These are phyloP conservation scores for Osmoderma eremita DNA, from an alignment of 2,888 invertebrate genomes.

Conservation along the genomic window DNA sequence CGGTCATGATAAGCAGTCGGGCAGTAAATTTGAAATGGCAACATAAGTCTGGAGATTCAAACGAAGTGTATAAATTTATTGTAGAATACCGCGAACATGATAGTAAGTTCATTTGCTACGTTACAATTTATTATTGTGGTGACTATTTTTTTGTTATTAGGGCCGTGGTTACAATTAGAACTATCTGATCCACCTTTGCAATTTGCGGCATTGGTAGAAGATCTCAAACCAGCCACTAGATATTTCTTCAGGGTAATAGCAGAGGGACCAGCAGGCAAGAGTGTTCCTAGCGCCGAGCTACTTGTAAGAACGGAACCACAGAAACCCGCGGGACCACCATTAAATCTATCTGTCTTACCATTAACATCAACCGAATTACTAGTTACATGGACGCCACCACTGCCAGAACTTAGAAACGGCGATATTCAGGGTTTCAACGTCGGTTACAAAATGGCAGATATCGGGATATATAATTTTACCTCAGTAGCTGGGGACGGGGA, in stretches of 20 bases:
- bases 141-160: slow-evolving; percentile 51
- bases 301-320: slow-evolving; percentile 75
- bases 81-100: slow-evolving; percentile 74
- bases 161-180: slow-evolving; percentile 75
- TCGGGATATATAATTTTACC: slow-evolving; percentile 73
- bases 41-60: slow-evolving; percentile 73
- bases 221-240: slow-evolving; percentile 75
- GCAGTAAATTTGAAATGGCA: slow-evolving; percentile 82
- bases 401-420: slow-evolving; percentile 76
- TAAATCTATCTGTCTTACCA: slow-evolving; percentile 74
- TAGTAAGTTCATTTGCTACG: slow-evolving; percentile 65
- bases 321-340: slow-evolving; percentile 75
- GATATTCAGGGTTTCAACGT: slow-evolving; percentile 78
- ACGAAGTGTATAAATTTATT: slow-evolving; percentile 76
- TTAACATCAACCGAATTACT: slow-evolving; percentile 78
- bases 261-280: slow-evolving; percentile 78
- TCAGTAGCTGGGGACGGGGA: slow-evolving; percentile 76
- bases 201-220: slow-evolving; percentile 73
- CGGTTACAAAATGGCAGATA: slow-evolving; percentile 69
- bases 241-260: slow-evolving; percentile 78
- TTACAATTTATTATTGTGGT: slow-evolving; percentile 1
- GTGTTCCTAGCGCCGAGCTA: slow-evolving; percentile 73
- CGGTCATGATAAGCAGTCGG: slow-evolving; percentile 76
- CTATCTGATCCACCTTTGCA: slow-evolving; percentile 72
- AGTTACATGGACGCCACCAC: slow-evolving; percentile 79